Percentiles rank a stretch among this genome's conserved stretches.
These are phyloP conservation scores for Salarias fasciatus DNA, from an alignment of 2,797 vertebrate genomes.

Conservation along the genomic window DNA sequence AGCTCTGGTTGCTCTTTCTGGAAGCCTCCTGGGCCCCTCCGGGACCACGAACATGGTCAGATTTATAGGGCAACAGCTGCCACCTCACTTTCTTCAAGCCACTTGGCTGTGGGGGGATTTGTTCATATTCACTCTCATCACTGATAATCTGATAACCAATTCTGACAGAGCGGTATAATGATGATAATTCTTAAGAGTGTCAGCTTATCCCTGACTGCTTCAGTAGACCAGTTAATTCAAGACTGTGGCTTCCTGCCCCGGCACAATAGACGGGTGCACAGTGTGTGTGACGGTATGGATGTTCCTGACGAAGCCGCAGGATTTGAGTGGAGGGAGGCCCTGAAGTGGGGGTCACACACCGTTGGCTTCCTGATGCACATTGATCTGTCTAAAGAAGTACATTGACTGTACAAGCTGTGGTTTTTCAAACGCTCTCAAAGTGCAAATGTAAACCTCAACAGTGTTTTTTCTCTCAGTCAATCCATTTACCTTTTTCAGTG, in stretches of 20 bases:
- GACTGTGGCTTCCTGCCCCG: conserved; percentile 67
- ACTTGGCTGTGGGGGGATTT: conserved; percentile 66
- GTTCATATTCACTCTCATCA: conserved; percentile 77
- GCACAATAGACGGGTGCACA: conserved; percentile 50
- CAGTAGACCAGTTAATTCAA: conserved; percentile 81
- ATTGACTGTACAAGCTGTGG: conserved; percentile 55
- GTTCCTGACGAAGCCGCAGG: conserved; percentile 49
- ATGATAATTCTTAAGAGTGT: conserved; percentile 79
- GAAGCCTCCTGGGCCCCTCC: conserved; percentile 45
- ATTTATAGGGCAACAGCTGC: conserved; percentile 77
- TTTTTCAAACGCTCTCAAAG: conserved; percentile 36
- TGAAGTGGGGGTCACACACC: conserved; percentile 54
- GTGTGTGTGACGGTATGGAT: conserved; percentile 46
- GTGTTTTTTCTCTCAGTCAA: conserved; percentile 51
- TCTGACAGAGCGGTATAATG: conserved; percentile 76
- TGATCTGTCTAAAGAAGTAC: conserved; percentile 65
- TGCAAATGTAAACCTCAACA: neutral
- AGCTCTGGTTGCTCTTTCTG: conserved; percentile 70
- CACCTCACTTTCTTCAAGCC: conserved; percentile 65
- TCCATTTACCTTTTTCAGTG: too few relatives aligned
- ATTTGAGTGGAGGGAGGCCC: conserved; percentile 42
- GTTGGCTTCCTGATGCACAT: conserved; percentile 53
- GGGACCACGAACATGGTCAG: conserved; percentile 64
- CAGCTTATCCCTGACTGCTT: conserved; percentile 77
- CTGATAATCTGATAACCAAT: conserved; percentile 78